Percentiles rank a stretch among this genome's conserved stretches.
phyloP scores from a whole-genome alignment of 2,888 invertebrate species.

The Torymus aiolomorphi region DNA sequence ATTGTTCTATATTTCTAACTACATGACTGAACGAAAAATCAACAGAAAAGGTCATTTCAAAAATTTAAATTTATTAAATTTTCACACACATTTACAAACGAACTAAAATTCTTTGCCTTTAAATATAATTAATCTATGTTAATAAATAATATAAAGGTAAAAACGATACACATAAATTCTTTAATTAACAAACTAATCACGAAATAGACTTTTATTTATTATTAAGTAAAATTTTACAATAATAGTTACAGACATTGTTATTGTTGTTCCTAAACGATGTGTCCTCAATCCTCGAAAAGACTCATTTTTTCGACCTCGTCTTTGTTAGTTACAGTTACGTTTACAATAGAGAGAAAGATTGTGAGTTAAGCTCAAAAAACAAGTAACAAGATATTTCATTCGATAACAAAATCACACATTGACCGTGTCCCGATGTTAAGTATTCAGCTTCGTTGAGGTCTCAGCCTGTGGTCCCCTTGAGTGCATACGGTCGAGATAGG shows the following conservation, averaged over 20 bases:
- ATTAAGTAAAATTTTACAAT: slow-evolving; percentile 55
- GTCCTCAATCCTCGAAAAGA: slow-evolving; percentile 24
- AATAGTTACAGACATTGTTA: slow-evolving; percentile 46
- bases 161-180: slow-evolving; percentile 47
- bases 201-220: slow-evolving; percentile 56
- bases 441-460: slow-evolving; percentile 70
- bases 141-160: slow-evolving; percentile 49
- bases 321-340: slow-evolving; percentile 51
- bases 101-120: slow-evolving; percentile 24
- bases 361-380: slow-evolving; percentile 37
- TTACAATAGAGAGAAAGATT: slow-evolving; percentile 48
- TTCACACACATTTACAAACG: slow-evolving; percentile 31
- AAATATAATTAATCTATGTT: slow-evolving; percentile 24
- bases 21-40: no score
- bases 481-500: slow-evolving; percentile 62
- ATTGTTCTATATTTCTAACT: no score
- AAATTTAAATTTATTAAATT: slow-evolving; percentile 45
- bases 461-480: slow-evolving; percentile 66
- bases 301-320: slow-evolving; percentile 6
- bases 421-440: slow-evolving; percentile 65
- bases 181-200: slow-evolving; percentile 56
- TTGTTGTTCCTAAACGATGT: slow-evolving; percentile 38
- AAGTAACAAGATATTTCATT: slow-evolving; percentile 55
- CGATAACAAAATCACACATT: slow-evolving; percentile 53
- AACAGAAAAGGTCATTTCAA: slow-evolving; percentile 17